Conservation (phyloP, 2,888 invertebrate genomes). For the Bruchidius siliquastri region DNA sequence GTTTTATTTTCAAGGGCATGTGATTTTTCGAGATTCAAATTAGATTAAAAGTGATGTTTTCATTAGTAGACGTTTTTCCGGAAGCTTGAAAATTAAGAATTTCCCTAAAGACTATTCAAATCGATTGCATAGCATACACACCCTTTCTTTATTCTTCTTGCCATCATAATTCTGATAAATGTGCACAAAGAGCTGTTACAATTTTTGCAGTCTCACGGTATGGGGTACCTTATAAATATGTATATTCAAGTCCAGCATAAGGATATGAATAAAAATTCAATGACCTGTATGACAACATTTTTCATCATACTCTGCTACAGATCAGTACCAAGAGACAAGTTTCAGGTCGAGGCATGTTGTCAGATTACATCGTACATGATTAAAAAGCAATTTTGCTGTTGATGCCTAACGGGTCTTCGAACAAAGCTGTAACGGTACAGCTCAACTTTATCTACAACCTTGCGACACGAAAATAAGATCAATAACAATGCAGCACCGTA, state of each 20-base stretch:
- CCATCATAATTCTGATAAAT: background rate
- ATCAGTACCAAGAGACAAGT: background rate
- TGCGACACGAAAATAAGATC: background rate
- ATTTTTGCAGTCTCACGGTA: background rate
- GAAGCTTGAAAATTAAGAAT: too few species aligned
- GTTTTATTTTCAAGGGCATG: too few species aligned
- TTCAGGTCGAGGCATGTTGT: background rate
- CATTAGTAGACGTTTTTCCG: too few species aligned
- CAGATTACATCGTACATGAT: background rate
- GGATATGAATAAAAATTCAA: background rate
- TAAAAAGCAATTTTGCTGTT: background rate
- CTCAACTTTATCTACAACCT: background rate
- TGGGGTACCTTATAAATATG: background rate
- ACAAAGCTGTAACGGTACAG: background rate
- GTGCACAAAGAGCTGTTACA: background rate
- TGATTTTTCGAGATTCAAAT: too few species aligned
- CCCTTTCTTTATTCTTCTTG: background rate
- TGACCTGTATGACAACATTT: background rate
- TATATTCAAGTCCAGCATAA: background rate
- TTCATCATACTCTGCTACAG: background rate
- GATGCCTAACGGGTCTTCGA: background rate
- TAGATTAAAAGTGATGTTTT: too few species aligned
- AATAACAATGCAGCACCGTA: background rate
- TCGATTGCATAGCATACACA: too few species aligned
- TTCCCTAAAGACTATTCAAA: too few species aligned